Base-by-base conservation (phyloP, 2,888 invertebrate genomes). In the Mechanitis mazaeus region DNA sequence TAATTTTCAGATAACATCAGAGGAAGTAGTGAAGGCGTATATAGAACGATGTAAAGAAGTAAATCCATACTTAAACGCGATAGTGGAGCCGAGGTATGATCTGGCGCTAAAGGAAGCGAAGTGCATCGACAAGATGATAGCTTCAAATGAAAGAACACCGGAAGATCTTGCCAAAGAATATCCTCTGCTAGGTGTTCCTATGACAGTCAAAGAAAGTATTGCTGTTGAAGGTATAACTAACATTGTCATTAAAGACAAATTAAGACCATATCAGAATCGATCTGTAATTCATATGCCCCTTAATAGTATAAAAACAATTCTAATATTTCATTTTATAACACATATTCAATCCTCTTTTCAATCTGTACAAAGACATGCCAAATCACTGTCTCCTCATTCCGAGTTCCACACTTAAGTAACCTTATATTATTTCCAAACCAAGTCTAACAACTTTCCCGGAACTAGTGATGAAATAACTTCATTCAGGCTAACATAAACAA, bases 191-290 rank as follows among this genome's bases (percentile, higher is more conserved):
- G 97, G 97, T 3, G 92, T 97, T 3, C 97, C 97, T 0, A 91
- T 97, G 66, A 95, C 96, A 5, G 93, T 96, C 0, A 97, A 97
- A 81, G 96, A 96, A 80, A 94, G 94, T 71, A 94, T 96, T 72
- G 92, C 93, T 56, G 93, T 96, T 2, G 92, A 94, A 91, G 96
- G 95, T 92, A 68, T 56, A 9, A 9, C 45, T 55, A 35, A 35
- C 6, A 35, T 35, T 1, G 35, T 1, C 20, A 20, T 20, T 20
- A 2, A 1, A 5, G 35, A 6, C 35, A 35, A 35, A 35, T 35
- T 35, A 3, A 35, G 35, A 35, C 3, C 1, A 5, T 5, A 3
- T 35, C 6, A 35, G 2, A 35, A 35, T 6, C 6, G 35, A 35
- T 35, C 35, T 35, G 3, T 5, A 35, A 35, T 35, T 35, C 35